These are phyloP conservation scores for Xestia xanthographa DNA, from an alignment of 2,888 invertebrate genomes.

Conservation along the genomic window DNA sequence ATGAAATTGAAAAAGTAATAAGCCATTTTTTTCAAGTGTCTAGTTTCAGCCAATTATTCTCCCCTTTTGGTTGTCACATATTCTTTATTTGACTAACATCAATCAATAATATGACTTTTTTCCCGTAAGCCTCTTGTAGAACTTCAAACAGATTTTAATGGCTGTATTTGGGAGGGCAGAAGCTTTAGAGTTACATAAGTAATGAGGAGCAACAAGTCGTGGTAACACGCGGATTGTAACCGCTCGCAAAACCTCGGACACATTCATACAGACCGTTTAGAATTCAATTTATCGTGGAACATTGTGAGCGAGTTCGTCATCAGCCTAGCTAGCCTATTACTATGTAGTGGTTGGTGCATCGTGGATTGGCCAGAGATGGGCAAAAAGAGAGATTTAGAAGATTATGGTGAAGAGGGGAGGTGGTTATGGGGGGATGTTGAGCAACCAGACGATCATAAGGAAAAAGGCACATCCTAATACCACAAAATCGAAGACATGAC, in stretches of 20 bases:
- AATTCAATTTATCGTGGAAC: constrained; percentile 26
- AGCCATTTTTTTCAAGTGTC: constrained; percentile 7
- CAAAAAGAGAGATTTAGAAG: not conserved
- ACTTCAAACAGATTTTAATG: constrained; percentile 37
- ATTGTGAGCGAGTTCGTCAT: not conserved
- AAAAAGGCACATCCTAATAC: not conserved
- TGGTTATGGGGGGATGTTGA: not conserved
- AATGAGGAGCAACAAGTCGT: constrained; percentile 61
- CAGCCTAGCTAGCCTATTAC: not conserved
- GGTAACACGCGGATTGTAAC: constrained; percentile 25
- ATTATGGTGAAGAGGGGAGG: not conserved
- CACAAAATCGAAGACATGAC: not conserved
- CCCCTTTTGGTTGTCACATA: not conserved
- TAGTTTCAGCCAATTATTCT: not conserved
- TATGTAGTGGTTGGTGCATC: not conserved
- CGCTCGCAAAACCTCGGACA: constrained; percentile 16
- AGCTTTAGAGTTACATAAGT: constrained; percentile 35
- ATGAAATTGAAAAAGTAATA: constrained; percentile 47
- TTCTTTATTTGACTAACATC: not conserved
- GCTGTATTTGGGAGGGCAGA: constrained; percentile 16
- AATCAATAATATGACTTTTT: not conserved
- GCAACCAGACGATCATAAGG: not conserved
- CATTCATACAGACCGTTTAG: constrained; percentile 9
- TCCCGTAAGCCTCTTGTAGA: not conserved
- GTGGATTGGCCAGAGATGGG: not conserved